A percentile compares a stretch with the other conserved stretches of the same genome.
Conservation (phyloP, 2,113 vertebrate species). For the Epinephelus lanceolatus region DNA sequence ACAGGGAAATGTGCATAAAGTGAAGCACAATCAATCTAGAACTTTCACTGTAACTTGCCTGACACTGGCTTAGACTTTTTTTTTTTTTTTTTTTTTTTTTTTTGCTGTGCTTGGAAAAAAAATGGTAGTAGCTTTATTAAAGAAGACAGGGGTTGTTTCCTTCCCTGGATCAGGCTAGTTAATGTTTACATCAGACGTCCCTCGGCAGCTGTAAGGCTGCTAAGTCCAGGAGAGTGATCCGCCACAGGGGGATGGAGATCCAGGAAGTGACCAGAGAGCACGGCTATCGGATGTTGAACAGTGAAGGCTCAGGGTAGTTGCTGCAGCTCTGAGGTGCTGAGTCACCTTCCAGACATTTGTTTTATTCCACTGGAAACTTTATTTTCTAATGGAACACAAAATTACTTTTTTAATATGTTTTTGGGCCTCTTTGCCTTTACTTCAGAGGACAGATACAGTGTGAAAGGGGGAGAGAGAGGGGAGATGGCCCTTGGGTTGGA, state of each 20-base stretch:
- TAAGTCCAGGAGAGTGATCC: slow-evolving; percentile 21
- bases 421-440: no score
- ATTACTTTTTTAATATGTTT: no score
- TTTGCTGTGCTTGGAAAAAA: not conserved
- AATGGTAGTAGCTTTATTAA: not conserved
- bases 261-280: slow-evolving; percentile 36
- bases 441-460: no score
- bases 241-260: slow-evolving; percentile 6
- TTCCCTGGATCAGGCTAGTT: not conserved
- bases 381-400: not conserved
- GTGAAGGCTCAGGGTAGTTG: not conserved
- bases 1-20: not conserved
- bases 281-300: slow-evolving; percentile 25
- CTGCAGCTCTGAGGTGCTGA: not conserved
- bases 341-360: not conserved
- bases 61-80: not conserved
- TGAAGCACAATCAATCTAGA: no score
- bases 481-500: no score
- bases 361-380: not conserved
- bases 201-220: slow-evolving; percentile 24
- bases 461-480: no score
- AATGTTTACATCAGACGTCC: slow-evolving; percentile 38
- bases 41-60: not conserved
- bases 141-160: not conserved
- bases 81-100: no score